phyloP scores from a whole-genome alignment of 2,888 invertebrate species.

The Microplitis deprimator region DNA sequence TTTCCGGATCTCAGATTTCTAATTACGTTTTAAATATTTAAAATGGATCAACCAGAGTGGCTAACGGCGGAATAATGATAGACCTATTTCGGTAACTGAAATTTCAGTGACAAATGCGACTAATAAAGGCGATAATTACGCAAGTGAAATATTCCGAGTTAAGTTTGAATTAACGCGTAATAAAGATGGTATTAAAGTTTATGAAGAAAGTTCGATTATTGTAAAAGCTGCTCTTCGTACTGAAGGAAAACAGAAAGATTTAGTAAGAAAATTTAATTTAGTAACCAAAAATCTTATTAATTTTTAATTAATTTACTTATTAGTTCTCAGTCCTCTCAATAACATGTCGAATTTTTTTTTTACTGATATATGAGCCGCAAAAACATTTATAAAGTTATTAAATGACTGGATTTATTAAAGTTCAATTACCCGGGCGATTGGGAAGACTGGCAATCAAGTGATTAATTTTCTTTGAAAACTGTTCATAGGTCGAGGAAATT shows the following conservation, averaged over 20 bases:
- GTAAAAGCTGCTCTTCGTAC: neutral
- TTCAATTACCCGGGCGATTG: too few species aligned
- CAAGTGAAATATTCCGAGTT: neutral
- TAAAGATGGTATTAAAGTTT: neutral
- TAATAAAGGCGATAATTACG: neutral
- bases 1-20: too few species aligned
- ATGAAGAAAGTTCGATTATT: neutral
- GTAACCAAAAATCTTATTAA: too few species aligned
- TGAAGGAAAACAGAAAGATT: neutral
- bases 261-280: neutral
- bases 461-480: neutral
- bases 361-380: too few species aligned
- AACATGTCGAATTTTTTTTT: too few species aligned
- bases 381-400: too few species aligned
- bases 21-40: neutral
- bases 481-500: conserved; percentile 53
- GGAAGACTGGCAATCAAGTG: too few species aligned
- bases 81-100: neutral
- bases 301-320: too few species aligned
- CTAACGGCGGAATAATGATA: neutral
- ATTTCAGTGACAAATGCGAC: neutral
- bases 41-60: neutral
- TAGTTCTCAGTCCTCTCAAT: too few species aligned
- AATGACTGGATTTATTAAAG: too few species aligned
- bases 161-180: neutral